Conservation (phyloP, 2,797 vertebrate species). For the Oreochromis grahami region DNA sequence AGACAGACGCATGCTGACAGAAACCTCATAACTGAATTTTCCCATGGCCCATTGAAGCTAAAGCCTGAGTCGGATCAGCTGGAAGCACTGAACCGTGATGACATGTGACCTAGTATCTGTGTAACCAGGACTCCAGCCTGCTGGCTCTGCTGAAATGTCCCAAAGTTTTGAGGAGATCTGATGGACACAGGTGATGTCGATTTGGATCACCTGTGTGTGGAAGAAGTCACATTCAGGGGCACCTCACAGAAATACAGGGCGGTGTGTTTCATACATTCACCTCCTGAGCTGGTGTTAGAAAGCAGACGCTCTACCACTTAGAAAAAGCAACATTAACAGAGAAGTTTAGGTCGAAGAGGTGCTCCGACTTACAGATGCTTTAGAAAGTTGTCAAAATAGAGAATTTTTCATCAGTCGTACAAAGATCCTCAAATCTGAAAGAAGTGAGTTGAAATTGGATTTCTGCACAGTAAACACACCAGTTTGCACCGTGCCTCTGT, state of each 20-base stretch:
- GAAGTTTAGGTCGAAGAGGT: neutral
- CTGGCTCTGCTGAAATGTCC: neutral
- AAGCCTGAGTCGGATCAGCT: conserved; percentile 9
- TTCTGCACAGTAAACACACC: neutral
- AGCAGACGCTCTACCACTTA: neutral
- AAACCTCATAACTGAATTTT: neutral
- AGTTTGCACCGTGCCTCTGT: neutral
- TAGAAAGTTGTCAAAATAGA: neutral
- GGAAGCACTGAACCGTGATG: neutral
- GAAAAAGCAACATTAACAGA: neutral
- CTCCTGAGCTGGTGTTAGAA: neutral
- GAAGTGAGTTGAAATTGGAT: neutral
- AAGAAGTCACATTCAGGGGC: neutral
- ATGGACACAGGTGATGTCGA: conserved; percentile 9
- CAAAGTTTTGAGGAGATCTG: neutral
- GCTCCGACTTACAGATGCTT: neutral
- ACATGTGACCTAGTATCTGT: neutral
- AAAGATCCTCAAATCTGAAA: neutral
- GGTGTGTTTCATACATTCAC: neutral
- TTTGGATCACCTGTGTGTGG: neutral
- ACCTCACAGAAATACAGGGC: neutral
- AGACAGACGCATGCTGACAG: neutral
- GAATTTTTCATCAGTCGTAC: neutral
- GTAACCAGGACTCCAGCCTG: neutral
- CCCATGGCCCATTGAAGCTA: neutral